These are phyloP conservation scores for Meriones psammophilus DNA, from an alignment of 2,797 vertebrate species.

Conservation along the genomic window DNA sequence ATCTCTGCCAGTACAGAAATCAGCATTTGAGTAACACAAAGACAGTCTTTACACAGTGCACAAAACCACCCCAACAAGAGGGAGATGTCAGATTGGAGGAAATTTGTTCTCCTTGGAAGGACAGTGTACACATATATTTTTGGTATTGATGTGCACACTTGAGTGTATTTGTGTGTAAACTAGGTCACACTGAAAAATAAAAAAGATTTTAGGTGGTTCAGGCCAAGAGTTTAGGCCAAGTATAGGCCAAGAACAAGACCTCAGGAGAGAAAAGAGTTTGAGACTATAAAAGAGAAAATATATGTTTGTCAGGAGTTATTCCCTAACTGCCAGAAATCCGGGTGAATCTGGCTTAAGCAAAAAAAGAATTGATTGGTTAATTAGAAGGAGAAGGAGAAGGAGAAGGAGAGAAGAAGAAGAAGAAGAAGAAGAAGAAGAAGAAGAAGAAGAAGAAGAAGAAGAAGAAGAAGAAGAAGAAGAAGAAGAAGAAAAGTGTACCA, in stretches of 20 bases:
- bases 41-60: no score
- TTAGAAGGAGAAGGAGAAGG: background rate
- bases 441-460: background rate
- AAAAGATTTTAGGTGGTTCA: background rate
- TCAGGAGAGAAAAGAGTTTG: background rate
- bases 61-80: no score
- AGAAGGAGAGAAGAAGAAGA: fast-evolving
- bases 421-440: no score
- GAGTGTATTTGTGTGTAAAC: background rate
- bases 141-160: background rate
- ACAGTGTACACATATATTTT: fast-evolving
- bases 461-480: no score
- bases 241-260: background rate
- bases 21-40: no score
- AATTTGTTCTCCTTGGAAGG: background rate
- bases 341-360: background rate
- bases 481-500: background rate
- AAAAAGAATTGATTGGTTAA: background rate
- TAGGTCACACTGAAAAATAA: background rate
- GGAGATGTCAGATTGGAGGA: background rate
- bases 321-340: background rate
- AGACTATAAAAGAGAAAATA: background rate
- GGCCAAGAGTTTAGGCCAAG: background rate
- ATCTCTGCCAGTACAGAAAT: no score
- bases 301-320: background rate